Base-by-base conservation (phyloP, 1,140 invertebrate genomes). In the Ips nitidus region DNA sequence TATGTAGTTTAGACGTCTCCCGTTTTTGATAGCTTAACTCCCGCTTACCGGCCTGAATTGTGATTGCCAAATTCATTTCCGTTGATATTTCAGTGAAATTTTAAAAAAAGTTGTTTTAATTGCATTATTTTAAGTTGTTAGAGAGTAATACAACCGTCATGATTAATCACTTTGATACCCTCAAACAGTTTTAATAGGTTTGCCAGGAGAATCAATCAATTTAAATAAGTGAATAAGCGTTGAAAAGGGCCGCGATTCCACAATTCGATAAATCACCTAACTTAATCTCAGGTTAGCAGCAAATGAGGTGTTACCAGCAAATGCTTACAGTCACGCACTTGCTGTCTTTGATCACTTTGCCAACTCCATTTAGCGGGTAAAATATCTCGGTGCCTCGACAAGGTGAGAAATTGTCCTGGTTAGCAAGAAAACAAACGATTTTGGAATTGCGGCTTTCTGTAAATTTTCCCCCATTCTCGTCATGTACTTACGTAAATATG, bases 321-420 rank as follows among this genome's bases (percentile, higher is more conserved):
- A 66, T 66, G 64, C 55, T 58, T 58, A 66, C 64, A 66, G 64
- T 66, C 64, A 66, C 64, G 64, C 64, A 66, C 64, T 66, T 59
- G 62, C 41, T 64, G 64, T 66, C 53, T 66, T 66, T 66, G 64
- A 58, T 66, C 64, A 66, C 40, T 66, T 66, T 66, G 53, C 64
- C 64, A 52, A 58, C 64, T 66, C 22, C 22, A 66, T 66, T 66
- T 39, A 53, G 8, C 8, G 57, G 41, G 22, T 3, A 65, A 66
- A 66, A 58, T 58, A 66, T 58, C n/a, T 55, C 4, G 37, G 6
- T 58, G 42, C 58, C 58, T 58, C 58, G 43, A 39, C 64, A 66
- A 57, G 8, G 41, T 50, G 64, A 66, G 36, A 66, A 66, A 47
- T 58, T 50, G 42, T 40, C 58, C 63, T 65, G 41, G 52, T 65